phyloP scores from a whole-genome alignment of 1,140 invertebrate genomes.

The Bombus turneri region DNA sequence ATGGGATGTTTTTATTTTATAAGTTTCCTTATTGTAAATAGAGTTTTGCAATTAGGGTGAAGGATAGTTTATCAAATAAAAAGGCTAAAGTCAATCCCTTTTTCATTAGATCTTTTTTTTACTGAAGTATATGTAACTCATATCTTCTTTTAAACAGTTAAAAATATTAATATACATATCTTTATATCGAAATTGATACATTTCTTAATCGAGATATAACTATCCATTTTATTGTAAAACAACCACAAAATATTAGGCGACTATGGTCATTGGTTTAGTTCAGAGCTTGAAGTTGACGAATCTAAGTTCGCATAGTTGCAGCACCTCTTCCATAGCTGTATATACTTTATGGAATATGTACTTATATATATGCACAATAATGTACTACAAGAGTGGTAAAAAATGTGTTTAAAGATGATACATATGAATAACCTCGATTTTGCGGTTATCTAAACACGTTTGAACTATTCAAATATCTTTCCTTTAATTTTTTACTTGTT shows the following conservation, averaged over 20 bases:
- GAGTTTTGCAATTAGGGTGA: neutral
- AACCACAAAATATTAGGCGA: neutral
- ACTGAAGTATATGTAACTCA: neutral
- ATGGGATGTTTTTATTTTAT: slow-evolving; percentile 4
- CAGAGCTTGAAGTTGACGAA: neutral
- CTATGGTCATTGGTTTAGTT: neutral
- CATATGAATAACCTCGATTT: neutral
- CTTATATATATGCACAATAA: neutral
- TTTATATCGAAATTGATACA: neutral
- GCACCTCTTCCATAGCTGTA: neutral
- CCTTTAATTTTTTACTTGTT: neutral
- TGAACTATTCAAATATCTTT: neutral
- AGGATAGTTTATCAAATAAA: neutral
- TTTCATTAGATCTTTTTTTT: neutral
- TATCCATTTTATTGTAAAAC: slow-evolving; percentile 2
- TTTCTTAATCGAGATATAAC: neutral
- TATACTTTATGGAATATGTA: neutral
- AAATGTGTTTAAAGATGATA: slow-evolving; percentile 6
- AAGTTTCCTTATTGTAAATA: neutral
- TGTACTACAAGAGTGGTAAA: neutral
- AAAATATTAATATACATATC: neutral
- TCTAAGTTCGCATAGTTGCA: neutral
- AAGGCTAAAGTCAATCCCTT: neutral
- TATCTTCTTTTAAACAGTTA: neutral
- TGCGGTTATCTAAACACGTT: neutral